Percentiles rank a stretch among this genome's conserved stretches.
Evolutionary conservation across 2,888 invertebrate genomes (phyloP).

Genomic region (Orchesellides sinensis): DNA sequence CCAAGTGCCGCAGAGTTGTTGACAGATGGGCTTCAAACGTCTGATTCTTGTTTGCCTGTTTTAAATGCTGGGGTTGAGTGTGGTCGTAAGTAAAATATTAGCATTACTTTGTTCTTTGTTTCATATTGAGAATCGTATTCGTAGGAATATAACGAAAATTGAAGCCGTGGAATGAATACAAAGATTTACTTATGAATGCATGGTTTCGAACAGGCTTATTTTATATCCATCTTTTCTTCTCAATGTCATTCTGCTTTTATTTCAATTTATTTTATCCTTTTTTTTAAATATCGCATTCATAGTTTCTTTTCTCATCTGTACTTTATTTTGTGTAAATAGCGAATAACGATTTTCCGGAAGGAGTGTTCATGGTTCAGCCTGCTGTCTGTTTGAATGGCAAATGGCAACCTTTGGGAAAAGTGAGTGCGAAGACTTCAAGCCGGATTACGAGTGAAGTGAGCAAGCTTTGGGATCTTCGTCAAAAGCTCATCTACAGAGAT

Average conservation of each 20-base stretch:
- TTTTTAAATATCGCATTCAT: neutral
- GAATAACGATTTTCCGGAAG: slow-evolving; percentile 61
- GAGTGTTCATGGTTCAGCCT: slow-evolving; percentile 74
- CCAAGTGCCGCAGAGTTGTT: slow-evolving; percentile 27
- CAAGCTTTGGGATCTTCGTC: slow-evolving; percentile 68
- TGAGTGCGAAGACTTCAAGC: slow-evolving; percentile 55
- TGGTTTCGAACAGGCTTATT: neutral
- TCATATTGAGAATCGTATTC: no score
- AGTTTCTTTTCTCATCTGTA: neutral
- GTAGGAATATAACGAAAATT: neutral
- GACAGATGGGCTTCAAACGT: slow-evolving; percentile 17
- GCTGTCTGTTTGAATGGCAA: slow-evolving; percentile 66
- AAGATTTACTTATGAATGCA: neutral
- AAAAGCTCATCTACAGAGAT: slow-evolving; percentile 67
- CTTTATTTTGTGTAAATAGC: slow-evolving; percentile 7
- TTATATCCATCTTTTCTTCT: neutral
- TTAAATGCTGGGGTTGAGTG: slow-evolving; percentile 60
- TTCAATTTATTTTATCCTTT: neutral
- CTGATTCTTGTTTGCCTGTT: slow-evolving; percentile 29
- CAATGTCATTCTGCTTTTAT: neutral
- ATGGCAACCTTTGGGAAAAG: slow-evolving; percentile 69
- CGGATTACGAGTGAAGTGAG: slow-evolving; percentile 63
- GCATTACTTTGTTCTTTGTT: no score
- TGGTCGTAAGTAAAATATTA: slow-evolving; percentile 23
- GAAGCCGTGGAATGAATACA: neutral